Percentiles rank a stretch among this genome's conserved stretches.
These are phyloP conservation scores for Bradypodion ventrale DNA, from an alignment of 2,797 vertebrate genomes.

Conservation along the genomic window DNA sequence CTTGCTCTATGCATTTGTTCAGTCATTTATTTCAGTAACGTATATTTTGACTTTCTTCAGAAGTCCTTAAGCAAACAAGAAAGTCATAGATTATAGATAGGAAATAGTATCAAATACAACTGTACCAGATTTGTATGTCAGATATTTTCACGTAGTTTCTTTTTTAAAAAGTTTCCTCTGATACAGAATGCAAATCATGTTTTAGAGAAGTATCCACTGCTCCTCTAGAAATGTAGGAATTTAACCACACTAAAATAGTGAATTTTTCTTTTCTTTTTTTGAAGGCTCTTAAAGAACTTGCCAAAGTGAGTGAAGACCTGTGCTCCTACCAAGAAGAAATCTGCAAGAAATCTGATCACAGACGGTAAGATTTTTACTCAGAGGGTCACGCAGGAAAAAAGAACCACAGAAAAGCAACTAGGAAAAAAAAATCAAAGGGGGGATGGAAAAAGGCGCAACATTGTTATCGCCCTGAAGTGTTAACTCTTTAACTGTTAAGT, in stretches of 20 bases:
- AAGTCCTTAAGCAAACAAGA: neutral
- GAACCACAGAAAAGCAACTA: slow-evolving; percentile 6
- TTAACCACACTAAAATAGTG: slow-evolving; percentile 52
- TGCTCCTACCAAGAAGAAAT: slow-evolving; percentile 97
- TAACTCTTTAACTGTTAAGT: neutral
- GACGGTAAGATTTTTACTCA: slow-evolving; percentile 77
- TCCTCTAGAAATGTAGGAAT: slow-evolving; percentile 38
- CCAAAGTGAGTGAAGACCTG: slow-evolving; percentile 94
- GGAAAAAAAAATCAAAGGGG: too few species aligned
- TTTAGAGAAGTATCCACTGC: slow-evolving; percentile 16
- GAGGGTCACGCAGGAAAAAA: neutral
- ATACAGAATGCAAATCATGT: neutral
- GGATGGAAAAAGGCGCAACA: neutral
- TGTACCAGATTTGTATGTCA: neutral
- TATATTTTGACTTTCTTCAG: neutral
- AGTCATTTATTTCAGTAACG: neutral
- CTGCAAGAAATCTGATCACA: slow-evolving; percentile 81
- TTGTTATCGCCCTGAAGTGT: neutral
- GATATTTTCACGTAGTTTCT: neutral
- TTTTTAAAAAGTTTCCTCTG: slow-evolving; percentile 7
- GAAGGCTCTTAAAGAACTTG: slow-evolving; percentile 96
- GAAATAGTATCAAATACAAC: neutral
- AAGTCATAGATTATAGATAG: neutral
- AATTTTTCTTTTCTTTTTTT: slow-evolving; percentile 63
- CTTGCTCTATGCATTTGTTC: neutral